Evolutionary conservation across 2,888 invertebrate species (phyloP), one percentile per base, ranked within the genome.

Genomic region (Microplitis manilae): DNA sequence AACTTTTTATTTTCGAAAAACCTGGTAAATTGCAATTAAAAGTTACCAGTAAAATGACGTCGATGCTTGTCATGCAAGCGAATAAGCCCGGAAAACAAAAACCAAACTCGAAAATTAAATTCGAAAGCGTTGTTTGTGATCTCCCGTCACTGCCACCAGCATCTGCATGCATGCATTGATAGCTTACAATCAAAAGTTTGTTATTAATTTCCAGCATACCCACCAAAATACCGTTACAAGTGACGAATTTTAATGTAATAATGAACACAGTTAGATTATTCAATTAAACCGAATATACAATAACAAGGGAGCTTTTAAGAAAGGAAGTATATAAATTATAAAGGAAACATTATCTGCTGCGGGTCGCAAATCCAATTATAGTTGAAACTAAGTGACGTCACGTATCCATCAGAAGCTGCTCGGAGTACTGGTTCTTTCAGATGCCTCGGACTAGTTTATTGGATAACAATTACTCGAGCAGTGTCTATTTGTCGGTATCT

Each of bases 381-480:
- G 82, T 81, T 77, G 84, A 82, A 85, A 83, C 83, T 82, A 77
- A 68, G 82, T 85, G 84, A 85, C 83, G 83, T 85, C 85, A 84
- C 84, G 83, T 83, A 82, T 84, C 81, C 81, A 82, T 82, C 79
- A 77, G 73, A 50, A 50, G 8, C 4, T 5, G 13, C 6, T 50
- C 50, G 2, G 9, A 8, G 8, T 50, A 13, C 13, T 50, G 13
- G 50, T 50, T 50, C 50, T 50, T 50, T 50, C 4, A 50, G 81
- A 81, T 81, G 83, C 84, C 83, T 84, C 82, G 81, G 73, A 76
- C 77, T 50, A 79, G 81, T 83, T 81, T 84, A 84, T 84, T 81
- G 84, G 84, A 83, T 84, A 83, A 84, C 83, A 84, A 84, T 84
- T 84, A 84, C 80, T 81, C 81, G 77, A 39, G 67, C 76, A 69